Base-by-base conservation (phyloP, 2,888 invertebrate species). In the Coronaproctus castanopsis region DNA sequence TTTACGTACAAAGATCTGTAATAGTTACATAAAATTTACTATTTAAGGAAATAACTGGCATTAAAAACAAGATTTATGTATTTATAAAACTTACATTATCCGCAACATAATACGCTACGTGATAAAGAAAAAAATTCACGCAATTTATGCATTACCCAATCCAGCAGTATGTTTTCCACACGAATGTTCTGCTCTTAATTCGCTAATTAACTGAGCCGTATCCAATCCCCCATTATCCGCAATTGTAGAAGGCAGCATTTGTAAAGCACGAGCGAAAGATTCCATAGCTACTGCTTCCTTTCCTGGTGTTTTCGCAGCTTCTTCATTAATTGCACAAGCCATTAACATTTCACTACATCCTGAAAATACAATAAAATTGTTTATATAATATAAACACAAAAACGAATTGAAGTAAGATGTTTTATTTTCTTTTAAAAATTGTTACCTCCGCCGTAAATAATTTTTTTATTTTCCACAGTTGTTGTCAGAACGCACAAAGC, bases 161-260 rank as follows among this genome's bases (percentile, higher is more conserved):
- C 93, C 93, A 74, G 78, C 78, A 1, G 85, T 83, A 64, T 71
- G 72, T 62, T 85, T 80, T 57, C 88, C 89, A 67, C 83, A 81
- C 50, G 87, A 85, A 72, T 99, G 97, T 8, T 82, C 80, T 8
- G 98, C 96, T 64, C 93, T 77, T 62, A 99, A 77, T 67, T 91
- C 82, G n/a, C 92, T 85, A 59, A 98, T 78, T 63, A 96, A 78
- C 68, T 96, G 91, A 0, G 96, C 90, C 53, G 95, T 93, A 76
- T 99, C 98, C 71, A 88, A 95, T 61, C 98, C 98, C 61, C 91
- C 98, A 75, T 99, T 99, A 73, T 99, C 98, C 49, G 96, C 93
- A 64, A 99, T 96, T 59, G 89, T 88, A 21, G 88, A 89, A 0
- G 98, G 98, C 66, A 99, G 76, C 67, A 90, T 80, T 62, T 85